A percentile compares a stretch with the other conserved stretches of the same genome.
Conservation (phyloP, 2,888 invertebrate species). For the Plutella xylostella region DNA sequence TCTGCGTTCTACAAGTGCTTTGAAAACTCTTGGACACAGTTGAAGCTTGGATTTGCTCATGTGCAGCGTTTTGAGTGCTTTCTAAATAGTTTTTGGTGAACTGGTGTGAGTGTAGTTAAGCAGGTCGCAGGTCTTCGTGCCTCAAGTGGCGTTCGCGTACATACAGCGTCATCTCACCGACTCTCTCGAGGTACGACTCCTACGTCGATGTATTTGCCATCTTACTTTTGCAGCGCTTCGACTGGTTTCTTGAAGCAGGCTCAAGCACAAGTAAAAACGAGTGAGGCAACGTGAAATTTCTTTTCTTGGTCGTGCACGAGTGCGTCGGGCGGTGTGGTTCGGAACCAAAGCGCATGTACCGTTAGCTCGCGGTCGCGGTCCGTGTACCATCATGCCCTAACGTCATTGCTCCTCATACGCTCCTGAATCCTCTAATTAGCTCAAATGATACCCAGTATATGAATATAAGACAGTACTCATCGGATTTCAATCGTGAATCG, state of each 20-base stretch:
- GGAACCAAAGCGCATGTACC: constrained; percentile 38
- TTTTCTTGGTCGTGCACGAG: constrained; percentile 8
- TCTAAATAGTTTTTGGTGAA: constrained; percentile 32
- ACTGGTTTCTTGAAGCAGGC: not conserved
- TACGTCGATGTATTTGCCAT: constrained; percentile 55
- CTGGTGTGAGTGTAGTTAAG: constrained; percentile 51
- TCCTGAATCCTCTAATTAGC: too few relatives aligned
- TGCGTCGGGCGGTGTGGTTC: constrained; percentile 29
- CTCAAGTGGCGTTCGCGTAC: constrained; percentile 33
- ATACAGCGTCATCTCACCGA: constrained; percentile 47
- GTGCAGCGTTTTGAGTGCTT: constrained; percentile 34
- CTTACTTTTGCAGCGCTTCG: too few relatives aligned
- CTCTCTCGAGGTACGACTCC: constrained; percentile 55
- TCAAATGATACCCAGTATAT: too few relatives aligned
- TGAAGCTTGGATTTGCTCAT: too few relatives aligned
- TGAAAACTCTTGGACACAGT: constrained; percentile 33
- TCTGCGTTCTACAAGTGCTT: constrained; percentile 36
- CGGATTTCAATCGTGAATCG: too few relatives aligned
- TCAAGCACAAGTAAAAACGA: too few relatives aligned
- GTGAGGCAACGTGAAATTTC: too few relatives aligned
- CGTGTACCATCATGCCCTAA: too few relatives aligned
- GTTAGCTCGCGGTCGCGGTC: constrained; percentile 42
- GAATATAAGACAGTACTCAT: too few relatives aligned
- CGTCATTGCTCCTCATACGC: too few relatives aligned
- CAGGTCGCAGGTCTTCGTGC: constrained; percentile 51